A percentile compares a stretch with the other conserved stretches of the same genome.
phyloP scores from a whole-genome alignment of 2,113 vertebrate genomes.

The Ciconia maguari region DNA sequence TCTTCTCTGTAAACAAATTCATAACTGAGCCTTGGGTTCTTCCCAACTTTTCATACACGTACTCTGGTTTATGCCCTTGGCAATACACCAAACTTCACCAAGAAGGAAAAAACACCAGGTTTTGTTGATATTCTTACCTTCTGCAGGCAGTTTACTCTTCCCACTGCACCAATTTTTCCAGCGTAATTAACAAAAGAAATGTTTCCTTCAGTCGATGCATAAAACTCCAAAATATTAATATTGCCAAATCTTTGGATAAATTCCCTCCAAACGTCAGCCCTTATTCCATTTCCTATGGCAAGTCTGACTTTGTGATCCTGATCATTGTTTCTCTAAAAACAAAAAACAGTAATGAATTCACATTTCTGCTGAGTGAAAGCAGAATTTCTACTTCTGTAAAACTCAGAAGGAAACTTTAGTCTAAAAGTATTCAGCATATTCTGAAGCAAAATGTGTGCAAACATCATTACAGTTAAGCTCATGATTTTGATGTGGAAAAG shows the following conservation, averaged over 20 bases:
- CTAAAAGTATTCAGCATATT: not conserved
- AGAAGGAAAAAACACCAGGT: not conserved
- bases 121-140: slow-evolving; percentile 68
- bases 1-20: not conserved
- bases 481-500: not conserved
- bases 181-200: slow-evolving; percentile 85
- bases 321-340: slow-evolving; percentile 79
- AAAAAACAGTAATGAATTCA: not conserved
- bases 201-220: slow-evolving; percentile 88
- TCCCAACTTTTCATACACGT: not conserved
- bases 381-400: not conserved
- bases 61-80: not conserved
- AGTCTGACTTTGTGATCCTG: slow-evolving; percentile 80
- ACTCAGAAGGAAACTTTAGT: not conserved
- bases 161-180: slow-evolving; percentile 83
- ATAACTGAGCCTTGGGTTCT: not conserved
- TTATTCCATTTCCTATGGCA: slow-evolving; percentile 85
- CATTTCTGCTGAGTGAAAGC: not conserved
- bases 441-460: not conserved
- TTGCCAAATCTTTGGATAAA: slow-evolving; percentile 84
- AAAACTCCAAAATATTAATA: slow-evolving; percentile 83
- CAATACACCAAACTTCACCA: not conserved
- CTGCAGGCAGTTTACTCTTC: slow-evolving; percentile 78
- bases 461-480: not conserved
- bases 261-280: slow-evolving; percentile 85